phyloP scores from a whole-genome alignment of 2,113 vertebrate species.

The Erythrolamprus reginae region DNA sequence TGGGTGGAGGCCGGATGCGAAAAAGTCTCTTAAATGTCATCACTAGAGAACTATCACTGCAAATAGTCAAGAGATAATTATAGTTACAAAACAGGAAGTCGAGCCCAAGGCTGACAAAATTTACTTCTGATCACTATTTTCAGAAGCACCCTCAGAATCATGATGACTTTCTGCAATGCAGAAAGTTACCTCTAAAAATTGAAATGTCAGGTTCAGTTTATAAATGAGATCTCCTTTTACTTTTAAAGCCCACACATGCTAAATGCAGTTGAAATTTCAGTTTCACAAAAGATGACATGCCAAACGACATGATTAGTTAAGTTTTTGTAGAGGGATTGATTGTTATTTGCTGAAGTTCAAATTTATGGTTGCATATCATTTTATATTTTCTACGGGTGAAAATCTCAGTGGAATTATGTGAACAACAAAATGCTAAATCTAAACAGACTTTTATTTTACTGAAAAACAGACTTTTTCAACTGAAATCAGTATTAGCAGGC shows the following conservation, averaged over 20 bases:
- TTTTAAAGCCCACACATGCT: background rate
- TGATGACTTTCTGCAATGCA: background rate
- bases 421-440: background rate
- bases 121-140: background rate
- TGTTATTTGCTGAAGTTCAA: background rate
- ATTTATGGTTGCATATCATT: background rate
- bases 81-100: slow-evolving; percentile 24
- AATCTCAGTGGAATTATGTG: background rate
- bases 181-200: background rate
- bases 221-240: background rate
- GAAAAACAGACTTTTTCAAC: background rate
- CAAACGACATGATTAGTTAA: background rate
- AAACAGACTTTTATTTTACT: background rate
- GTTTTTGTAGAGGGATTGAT: background rate
- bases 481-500: background rate
- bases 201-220: background rate
- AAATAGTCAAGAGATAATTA: slow-evolving; percentile 24
- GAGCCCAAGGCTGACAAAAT: slow-evolving; percentile 22
- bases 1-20: background rate
- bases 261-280: background rate
- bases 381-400: background rate
- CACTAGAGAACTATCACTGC: slow-evolving; percentile 35
- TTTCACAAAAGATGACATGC: background rate
- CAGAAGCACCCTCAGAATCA: background rate
- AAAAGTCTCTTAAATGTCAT: slow-evolving; percentile 7